Evolutionary conservation across 1,140 invertebrate genomes (phyloP), one percentile per base, ranked within the genome.

Genomic region (Caenorhabditis tropicalis): DNA sequence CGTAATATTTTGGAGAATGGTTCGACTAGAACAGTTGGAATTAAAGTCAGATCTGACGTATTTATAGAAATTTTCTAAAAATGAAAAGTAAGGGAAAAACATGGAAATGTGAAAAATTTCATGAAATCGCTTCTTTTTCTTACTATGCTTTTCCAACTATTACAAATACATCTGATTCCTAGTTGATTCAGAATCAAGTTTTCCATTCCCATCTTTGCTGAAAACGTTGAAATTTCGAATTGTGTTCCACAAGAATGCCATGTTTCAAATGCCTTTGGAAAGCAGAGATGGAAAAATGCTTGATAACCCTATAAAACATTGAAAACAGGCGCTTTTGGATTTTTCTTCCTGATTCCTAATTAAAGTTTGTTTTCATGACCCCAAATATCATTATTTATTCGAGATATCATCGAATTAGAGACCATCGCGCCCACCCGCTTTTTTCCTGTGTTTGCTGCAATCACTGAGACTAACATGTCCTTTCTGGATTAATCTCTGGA

Each of bases 191-290:
- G 7, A 74, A 74, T 74, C 65, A 43, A 74, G 65, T 74, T 74
- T 43, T 65, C 16, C 10, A 0, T 51, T 15, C 48, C 24, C 9
- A 16, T 2, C 21, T 56, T 36, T 36, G 31, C 58, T 65, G 31
- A 65, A 36, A 65, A 58, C 27, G 53, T 7, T 58, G 16, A 33
- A 65, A 65, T 33, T 74, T 74, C 65, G n/a, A 46, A 43, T 39
- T 74, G 65, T 74, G 65, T 74, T 74, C 36, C 65, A 74, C 33
- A 74, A 74, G 36, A 74, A 74, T 74, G 65, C 65, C n/a, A 74
- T 74, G 5, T 46, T 74, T 74, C 36, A 43, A 3, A 74, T 74
- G 65, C 65, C 29, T 58, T 58, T 10, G 15, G 24, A 58, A 56
- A 12, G 24, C 19, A 56, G 27, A 56, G 5, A 56, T 1, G 29